These are phyloP conservation scores for Hiodon alosoides DNA, from an alignment of 2,113 vertebrate species.

Conservation along the genomic window DNA sequence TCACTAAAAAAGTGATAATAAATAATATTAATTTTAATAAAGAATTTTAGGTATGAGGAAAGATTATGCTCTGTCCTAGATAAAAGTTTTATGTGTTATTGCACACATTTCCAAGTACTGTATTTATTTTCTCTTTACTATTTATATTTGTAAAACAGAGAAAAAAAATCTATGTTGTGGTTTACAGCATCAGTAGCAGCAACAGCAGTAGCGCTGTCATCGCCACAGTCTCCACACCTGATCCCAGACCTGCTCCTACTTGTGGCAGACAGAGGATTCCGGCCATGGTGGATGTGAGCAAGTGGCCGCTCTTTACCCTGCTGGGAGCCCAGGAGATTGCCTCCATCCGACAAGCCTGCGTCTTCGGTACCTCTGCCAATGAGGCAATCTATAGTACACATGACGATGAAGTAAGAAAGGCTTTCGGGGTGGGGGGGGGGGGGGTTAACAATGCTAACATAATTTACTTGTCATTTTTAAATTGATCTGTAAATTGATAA, in stretches of 20 bases:
- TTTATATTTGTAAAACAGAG: background rate
- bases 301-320: constrained; percentile 92
- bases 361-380: constrained; percentile 88
- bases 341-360: constrained; percentile 78
- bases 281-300: constrained; percentile 88
- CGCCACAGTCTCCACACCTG: background rate
- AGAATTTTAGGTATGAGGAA: no score
- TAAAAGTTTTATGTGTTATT: background rate
- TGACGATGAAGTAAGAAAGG: constrained; percentile 73
- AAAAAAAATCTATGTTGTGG: background rate
- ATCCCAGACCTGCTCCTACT: constrained; percentile 24
- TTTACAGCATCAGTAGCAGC: constrained; percentile 31
- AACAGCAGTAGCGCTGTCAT: background rate
- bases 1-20: no score
- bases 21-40: no score
- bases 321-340: constrained; percentile 77
- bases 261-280: background rate
- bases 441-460: no score
- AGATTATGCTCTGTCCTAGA: background rate
- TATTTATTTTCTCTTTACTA: background rate
- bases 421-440: no score
- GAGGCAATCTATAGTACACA: constrained; percentile 86
- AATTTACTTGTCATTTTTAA: no score
- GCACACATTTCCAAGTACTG: background rate
- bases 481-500: no score